These are phyloP conservation scores for Lagria hirta DNA, from an alignment of 2,888 invertebrate species.

Conservation along the genomic window DNA sequence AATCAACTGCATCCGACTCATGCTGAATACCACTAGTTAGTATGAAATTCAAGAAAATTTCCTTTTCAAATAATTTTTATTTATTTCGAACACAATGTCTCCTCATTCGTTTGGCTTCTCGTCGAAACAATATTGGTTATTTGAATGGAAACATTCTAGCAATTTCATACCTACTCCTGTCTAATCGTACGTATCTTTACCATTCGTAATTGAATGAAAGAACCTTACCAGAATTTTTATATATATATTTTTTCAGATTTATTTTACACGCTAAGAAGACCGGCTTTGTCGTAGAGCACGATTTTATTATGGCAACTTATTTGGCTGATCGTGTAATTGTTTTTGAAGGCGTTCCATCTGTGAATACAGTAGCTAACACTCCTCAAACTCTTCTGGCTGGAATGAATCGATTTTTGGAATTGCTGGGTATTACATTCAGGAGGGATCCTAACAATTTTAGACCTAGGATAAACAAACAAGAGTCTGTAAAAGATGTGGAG, in stretches of 20 bases:
- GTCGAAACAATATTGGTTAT: too few species aligned
- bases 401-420: conserved; percentile 96
- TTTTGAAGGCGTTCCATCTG: conserved; percentile 93
- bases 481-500: conserved; percentile 97
- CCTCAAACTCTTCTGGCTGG: conserved; percentile 94
- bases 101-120: too few species aligned
- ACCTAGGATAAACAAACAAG: conserved; percentile 95
- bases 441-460: conserved; percentile 98
- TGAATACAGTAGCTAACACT: conserved; percentile 83
- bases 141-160: too few species aligned
- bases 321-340: conserved; percentile 98
- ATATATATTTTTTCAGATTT: conserved; percentile 57
- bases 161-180: too few species aligned
- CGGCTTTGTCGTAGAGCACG: conserved; percentile 99
- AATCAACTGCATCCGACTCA: too few species aligned
- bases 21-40: too few species aligned
- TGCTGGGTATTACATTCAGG: conserved; percentile 96
- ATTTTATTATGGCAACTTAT: conserved; percentile 99
- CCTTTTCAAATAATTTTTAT: too few species aligned
- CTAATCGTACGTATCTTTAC: too few species aligned
- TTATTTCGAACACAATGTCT: too few species aligned
- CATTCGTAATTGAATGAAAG: conserved; percentile 2
- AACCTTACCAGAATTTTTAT: too few species aligned
- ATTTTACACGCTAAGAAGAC: conserved; percentile 99
- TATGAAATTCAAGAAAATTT: too few species aligned